Evolutionary conservation across 2,888 invertebrate species (phyloP), one percentile per base, ranked within the genome.

Genomic region (Eupithecia exiguata): DNA sequence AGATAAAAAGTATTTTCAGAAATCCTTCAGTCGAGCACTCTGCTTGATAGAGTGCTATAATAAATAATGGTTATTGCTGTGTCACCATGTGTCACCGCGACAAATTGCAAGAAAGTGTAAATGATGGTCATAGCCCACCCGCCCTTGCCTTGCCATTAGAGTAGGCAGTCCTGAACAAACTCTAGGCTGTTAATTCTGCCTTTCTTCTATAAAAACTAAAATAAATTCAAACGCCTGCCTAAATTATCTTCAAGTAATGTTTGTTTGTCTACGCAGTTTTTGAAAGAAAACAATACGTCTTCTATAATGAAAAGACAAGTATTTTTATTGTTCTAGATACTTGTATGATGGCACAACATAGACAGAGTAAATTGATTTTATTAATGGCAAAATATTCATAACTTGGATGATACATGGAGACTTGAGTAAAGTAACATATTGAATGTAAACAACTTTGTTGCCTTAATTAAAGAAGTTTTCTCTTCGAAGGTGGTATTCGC

Each of bases 31-130:
- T 58, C 58, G 12, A 58, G 58, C 74, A 76, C 75, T 77, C 77
- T 72, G 73, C 69, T 68, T 78, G 79, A 78, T 79, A 80, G 72
- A 78, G 74, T 77, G 82, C 77, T 77, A 81, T 78, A 77, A 84
- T 86, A 85, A 85, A 84, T 85, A 84, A 84, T 76, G 82, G 83
- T 83, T 85, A 86, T 84, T 81, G 82, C 82, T 79, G 79, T 78
- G 82, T 84, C 83, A 83, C 79, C 74, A 73, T 75, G 69, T 69
- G 69, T 74, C 72, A 74, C 72, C 69, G 49, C 76, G 74, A 80
- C 82, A 78, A 78, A 83, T 80, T 82, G 79, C 77, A 74, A 79
- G 76, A 81, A 82, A 80, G 82, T 86, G 83, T 80, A 82, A 84
- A 86, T 84, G 81, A 80, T 80, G 76, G 69, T 53, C 68, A 74